Evolutionary conservation across 2,888 invertebrate species (phyloP).

Genomic region (Smittia aterrima): DNA sequence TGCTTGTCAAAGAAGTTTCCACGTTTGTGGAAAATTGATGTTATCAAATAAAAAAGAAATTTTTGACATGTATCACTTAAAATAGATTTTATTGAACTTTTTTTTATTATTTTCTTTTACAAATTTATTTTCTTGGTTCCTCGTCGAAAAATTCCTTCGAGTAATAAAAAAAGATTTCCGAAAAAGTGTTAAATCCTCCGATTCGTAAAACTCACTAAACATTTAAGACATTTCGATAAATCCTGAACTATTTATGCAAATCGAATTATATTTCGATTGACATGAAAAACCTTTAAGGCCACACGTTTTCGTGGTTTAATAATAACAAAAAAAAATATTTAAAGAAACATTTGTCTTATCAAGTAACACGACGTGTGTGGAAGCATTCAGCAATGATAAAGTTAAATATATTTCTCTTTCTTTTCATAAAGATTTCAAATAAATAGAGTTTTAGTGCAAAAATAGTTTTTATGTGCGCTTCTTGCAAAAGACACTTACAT

Average conservation of each 20-base stretch:
- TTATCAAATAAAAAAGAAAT: neutral
- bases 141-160: neutral
- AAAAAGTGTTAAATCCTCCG: neutral
- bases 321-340: constrained; percentile 10
- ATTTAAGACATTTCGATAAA: constrained; percentile 7
- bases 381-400: constrained; percentile 18
- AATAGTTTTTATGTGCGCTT: neutral
- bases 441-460: constrained; percentile 18
- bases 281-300: constrained; percentile 8
- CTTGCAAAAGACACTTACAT: constrained; percentile 11
- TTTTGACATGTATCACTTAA: neutral
- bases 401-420: neutral
- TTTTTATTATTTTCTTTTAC: neutral
- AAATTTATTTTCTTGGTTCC: neutral
- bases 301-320: neutral
- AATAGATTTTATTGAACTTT: constrained; percentile 1
- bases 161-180: neutral
- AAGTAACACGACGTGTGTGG: neutral
- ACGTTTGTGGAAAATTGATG: neutral
- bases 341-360: constrained; percentile 14
- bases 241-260: neutral
- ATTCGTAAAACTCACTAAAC: neutral
- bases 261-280: neutral
- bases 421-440: neutral
- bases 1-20: neutral